A percentile compares a stretch with the other conserved stretches of the same genome.
These are phyloP conservation scores for Caenorhabditis sulstoni DNA, from an alignment of 2,888 invertebrate species.

Conservation along the genomic window DNA sequence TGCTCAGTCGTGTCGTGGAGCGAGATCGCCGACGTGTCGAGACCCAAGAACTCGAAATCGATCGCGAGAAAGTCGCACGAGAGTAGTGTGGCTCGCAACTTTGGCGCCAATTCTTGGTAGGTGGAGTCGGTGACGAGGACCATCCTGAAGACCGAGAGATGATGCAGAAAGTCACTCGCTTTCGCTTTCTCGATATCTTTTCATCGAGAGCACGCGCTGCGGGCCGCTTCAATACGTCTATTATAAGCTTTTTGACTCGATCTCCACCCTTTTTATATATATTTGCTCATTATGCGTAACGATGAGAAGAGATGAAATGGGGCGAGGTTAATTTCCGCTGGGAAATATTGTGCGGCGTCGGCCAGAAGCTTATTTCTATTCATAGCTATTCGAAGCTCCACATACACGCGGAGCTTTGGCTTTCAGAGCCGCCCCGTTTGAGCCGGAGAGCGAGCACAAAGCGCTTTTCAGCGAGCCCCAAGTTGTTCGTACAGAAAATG, in stretches of 20 bases:
- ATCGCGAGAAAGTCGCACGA: slow-evolving; percentile 26
- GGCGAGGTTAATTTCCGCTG: no score
- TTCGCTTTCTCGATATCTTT: no score
- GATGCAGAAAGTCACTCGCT: background rate
- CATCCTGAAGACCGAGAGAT: slow-evolving; percentile 19
- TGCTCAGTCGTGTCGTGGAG: slow-evolving; percentile 29
- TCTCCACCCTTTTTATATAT: background rate
- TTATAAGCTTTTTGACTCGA: background rate
- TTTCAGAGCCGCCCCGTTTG: no score
- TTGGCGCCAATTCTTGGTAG: slow-evolving; percentile 20
- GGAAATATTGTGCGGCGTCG: no score
- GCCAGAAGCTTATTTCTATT: no score
- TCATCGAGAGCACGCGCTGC: no score
- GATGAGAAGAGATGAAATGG: background rate
- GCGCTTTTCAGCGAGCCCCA: no score
- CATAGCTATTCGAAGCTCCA: no score
- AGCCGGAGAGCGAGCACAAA: no score
- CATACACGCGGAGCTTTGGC: no score
- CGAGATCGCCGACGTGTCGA: slow-evolving; percentile 20
- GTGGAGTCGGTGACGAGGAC: slow-evolving; percentile 34
- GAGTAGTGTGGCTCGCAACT: slow-evolving; percentile 9
- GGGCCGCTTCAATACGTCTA: background rate
- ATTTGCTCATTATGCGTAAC: slow-evolving; percentile 9
- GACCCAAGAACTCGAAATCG: slow-evolving; percentile 43
- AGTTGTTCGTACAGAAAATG: no score